Evolutionary conservation across 2,888 invertebrate species (phyloP), one percentile per base, ranked within the genome.

Genomic region (Platycheirus albimanus): DNA sequence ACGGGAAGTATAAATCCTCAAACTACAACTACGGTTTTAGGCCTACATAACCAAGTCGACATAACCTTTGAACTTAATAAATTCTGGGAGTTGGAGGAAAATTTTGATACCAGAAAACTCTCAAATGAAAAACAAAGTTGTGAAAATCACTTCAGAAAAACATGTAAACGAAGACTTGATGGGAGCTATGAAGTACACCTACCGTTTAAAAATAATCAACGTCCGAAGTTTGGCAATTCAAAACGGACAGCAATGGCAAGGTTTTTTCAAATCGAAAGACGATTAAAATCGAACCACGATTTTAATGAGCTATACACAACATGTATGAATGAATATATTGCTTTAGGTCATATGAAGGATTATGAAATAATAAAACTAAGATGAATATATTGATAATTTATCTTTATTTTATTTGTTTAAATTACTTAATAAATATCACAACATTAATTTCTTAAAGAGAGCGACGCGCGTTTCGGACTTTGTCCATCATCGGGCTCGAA

Each of bases 301-400:
- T 43, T 13, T 17, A 43, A n/a, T 7, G 13, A 17, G 30, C 15
- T 13, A 6, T 43, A 43, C 8, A 43, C 13, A 17, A 8, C 3
- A 13, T 47, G 64, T 36, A 20, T 64, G 0, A 19, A 38, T 1
- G 66, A 66, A n/a, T 61, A 61, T 13, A 0, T n/a, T 4, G 36
- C 41, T 2, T 51, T 71, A 11, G 61, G 71, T 17, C 71, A 71
- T 1, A 71, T 71, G n/a, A n/a, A n/a, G n/a, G n/a, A n/a, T n/a
- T n/a, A n/a, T n/a, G n/a, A n/a, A n/a, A n/a, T n/a, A n/a, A n/a
- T n/a, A n/a, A n/a, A n/a, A n/a, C n/a, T n/a, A n/a, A n/a, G n/a
- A n/a, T n/a, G n/a, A n/a, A n/a, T n/a, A n/a, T n/a, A n/a, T n/a
- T n/a, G n/a, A n/a, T n/a, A n/a, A n/a, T n/a, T n/a, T n/a, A n/a